Percentiles rank a stretch among this genome's conserved stretches.
These are phyloP conservation scores for Andrena fulva DNA, from an alignment of 2,888 invertebrate species.

Conservation along the genomic window DNA sequence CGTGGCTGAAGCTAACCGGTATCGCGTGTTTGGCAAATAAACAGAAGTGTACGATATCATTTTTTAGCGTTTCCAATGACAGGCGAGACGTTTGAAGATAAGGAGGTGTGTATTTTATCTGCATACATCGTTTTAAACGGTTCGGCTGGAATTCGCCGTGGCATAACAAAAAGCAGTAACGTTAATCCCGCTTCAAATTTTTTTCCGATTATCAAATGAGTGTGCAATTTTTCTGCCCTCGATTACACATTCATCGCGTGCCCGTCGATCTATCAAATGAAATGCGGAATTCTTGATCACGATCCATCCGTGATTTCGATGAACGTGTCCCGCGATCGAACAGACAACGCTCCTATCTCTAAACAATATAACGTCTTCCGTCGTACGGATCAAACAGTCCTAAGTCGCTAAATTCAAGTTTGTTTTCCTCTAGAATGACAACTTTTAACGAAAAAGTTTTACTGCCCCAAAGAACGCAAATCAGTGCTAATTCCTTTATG, in stretches of 20 bases:
- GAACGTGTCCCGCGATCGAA: not conserved
- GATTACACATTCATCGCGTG: slow-evolving; percentile 34
- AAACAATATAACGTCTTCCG: not conserved
- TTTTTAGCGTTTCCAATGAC: slow-evolving; percentile 27
- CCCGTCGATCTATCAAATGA: slow-evolving; percentile 17
- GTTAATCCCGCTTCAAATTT: slow-evolving; percentile 22
- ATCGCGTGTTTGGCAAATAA: slow-evolving; percentile 43
- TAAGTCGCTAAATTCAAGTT: not conserved
- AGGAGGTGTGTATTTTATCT: slow-evolving; percentile 39
- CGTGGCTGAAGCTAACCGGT: slow-evolving; percentile 41
- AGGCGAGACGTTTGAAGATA: slow-evolving; percentile 32
- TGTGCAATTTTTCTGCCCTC: slow-evolving; percentile 52
- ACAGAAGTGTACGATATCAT: slow-evolving; percentile 23
- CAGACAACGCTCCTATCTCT: not conserved
- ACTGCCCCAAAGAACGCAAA: not conserved
- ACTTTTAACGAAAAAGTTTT: not conserved
- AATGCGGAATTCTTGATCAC: slow-evolving; percentile 14
- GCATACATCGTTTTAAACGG: not conserved
- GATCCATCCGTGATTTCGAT: not conserved
- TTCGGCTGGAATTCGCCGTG: not conserved
- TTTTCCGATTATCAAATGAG: slow-evolving; percentile 51
- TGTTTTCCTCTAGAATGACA: not conserved
- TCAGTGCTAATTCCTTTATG: not conserved
- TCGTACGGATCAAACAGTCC: not conserved
- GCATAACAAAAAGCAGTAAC: slow-evolving; percentile 4